Evolutionary conservation across 1,140 invertebrate species (phyloP), one percentile per base, ranked within the genome.

Genomic region (Melipona quadrifasciata): DNA sequence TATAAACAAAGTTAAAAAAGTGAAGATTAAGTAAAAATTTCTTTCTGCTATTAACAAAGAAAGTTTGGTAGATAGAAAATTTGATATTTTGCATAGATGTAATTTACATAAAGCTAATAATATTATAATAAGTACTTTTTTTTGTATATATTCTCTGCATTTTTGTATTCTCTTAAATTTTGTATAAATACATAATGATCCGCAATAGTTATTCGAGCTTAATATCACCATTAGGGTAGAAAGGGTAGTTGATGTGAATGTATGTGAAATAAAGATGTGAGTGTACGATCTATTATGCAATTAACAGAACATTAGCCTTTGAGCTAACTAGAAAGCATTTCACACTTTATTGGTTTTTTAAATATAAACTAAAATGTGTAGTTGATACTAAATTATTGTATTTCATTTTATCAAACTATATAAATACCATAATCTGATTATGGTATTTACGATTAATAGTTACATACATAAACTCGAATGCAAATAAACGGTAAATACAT

Each of bases 401-500:
- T 71, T 71, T 51, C 67, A 71, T 16, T 71, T n/a, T 71, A 71
- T 71, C 68, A 51, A 71, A 71, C 24, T 71, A 51, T 71, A 71
- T n/a, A 14, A 51, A 71, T n/a, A 71, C 68, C 67, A 70, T 21
- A 39, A 70, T 70, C 11, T 39, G 11, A 47, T 39, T 51, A n/a
- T 51, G 34, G 34, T 51, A 71, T 51, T n/a, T 47, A 16, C n/a
- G 11, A 71, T 71, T 86, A 89, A 89, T 85, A 75, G 75, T 53
- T 77, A 72, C 88, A 31, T 90, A 92, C 87, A 90, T 87, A 86
- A 90, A 91, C 90, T 89, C 86, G 10, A 67, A 67, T 67, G 65
- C 8, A 67, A 31, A 34, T 34, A 67, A 34, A 34, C 11, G 10
- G 19, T 34, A 19, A 8, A 21, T 67, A 67, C 90, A 90, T 85